These are phyloP conservation scores for Melanostoma mellinum DNA, from an alignment of 2,888 invertebrate genomes.

Conservation along the genomic window DNA sequence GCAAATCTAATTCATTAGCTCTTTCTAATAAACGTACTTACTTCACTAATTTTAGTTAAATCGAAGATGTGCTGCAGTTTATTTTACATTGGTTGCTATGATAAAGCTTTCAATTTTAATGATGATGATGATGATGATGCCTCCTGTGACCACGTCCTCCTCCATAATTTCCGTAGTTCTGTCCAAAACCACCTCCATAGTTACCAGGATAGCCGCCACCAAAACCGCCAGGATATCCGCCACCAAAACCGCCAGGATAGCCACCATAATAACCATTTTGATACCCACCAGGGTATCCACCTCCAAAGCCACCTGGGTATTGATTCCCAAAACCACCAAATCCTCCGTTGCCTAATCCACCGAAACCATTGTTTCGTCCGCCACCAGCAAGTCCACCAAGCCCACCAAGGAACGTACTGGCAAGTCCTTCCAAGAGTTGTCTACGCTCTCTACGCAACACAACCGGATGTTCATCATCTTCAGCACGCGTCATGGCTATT, in stretches of 20 bases:
- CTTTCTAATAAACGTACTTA: too few relatives aligned
- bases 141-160: background rate
- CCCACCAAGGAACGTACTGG: background rate
- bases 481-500: background rate
- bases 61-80: too few relatives aligned
- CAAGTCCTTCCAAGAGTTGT: constrained; percentile 17
- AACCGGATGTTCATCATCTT: background rate
- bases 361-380: background rate
- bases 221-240: constrained; percentile 1
- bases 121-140: too few relatives aligned
- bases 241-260: constrained; percentile 8
- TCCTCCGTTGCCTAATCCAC: background rate
- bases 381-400: constrained; percentile 10
- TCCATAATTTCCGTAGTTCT: background rate
- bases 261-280: constrained; percentile 3
- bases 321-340: background rate
- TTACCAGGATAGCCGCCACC: background rate
- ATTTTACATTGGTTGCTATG: too few relatives aligned
- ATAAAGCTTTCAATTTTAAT: too few relatives aligned
- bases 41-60: too few relatives aligned
- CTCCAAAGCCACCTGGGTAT: constrained; percentile 4
- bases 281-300: background rate
- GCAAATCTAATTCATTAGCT: too few relatives aligned
- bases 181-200: background rate
- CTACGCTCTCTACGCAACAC: background rate